Percentiles rank a stretch among this genome's conserved stretches.
Evolutionary conservation across 23 tunicate species (phyloP).

Genomic region (Oikopleura albicans): DNA sequence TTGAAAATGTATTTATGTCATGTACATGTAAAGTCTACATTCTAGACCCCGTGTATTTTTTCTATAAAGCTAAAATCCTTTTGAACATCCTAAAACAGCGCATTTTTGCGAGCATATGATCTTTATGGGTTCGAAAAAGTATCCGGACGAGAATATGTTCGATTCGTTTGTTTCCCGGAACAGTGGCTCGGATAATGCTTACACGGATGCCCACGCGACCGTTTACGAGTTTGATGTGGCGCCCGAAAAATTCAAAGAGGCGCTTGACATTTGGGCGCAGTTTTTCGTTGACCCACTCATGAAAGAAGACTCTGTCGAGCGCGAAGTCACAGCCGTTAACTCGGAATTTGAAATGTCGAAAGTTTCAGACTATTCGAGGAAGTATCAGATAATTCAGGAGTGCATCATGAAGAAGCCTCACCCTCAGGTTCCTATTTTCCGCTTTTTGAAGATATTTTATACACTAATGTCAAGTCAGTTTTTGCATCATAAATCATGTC

Average conservation of each 20-base stretch:
- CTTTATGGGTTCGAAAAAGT: slow-evolving; percentile 74
- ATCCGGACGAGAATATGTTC: slow-evolving; percentile 68
- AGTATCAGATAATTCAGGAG: slow-evolving; percentile 35
- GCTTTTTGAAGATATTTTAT: too few species aligned
- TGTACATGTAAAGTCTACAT: too few species aligned
- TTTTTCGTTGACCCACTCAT: slow-evolving; percentile 54
- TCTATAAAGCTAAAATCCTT: too few species aligned
- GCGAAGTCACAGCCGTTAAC: slow-evolving; percentile 85
- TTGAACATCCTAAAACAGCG: too few species aligned
- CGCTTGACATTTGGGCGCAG: slow-evolving; percentile 63
- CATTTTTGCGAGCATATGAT: slow-evolving; percentile 95
- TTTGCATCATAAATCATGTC: too few species aligned
- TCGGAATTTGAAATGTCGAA: slow-evolving; percentile 55
- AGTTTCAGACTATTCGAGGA: slow-evolving; percentile 30
- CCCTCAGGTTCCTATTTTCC: slow-evolving; percentile 29
- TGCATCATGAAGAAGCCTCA: slow-evolving; percentile 24
- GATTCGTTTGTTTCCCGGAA: slow-evolving; percentile 36
- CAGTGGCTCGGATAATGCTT: slow-evolving; percentile 57
- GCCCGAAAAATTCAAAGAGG: slow-evolving; percentile 31
- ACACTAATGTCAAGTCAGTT: too few species aligned
- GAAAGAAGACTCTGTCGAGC: slow-evolving; percentile 33
- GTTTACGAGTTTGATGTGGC: slow-evolving; percentile 43
- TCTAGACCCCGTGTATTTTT: too few species aligned
- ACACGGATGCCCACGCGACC: slow-evolving; percentile 43
- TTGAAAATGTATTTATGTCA: too few species aligned